Evolutionary conservation across 2,113 vertebrate species (phyloP).

Genomic region (Corythaixoides concolor): DNA sequence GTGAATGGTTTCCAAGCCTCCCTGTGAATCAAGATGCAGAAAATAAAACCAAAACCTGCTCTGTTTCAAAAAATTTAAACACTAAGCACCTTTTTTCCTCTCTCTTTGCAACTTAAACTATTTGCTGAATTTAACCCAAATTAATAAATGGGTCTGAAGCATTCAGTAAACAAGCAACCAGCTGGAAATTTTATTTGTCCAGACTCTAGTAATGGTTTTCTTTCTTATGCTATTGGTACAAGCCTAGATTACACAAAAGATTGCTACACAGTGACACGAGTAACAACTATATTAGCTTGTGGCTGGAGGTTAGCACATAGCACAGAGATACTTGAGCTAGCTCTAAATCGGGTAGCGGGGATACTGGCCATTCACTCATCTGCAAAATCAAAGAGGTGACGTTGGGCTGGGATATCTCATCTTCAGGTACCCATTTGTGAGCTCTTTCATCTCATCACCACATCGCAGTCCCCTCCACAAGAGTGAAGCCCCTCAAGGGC

Average conservation of each 20-base stretch:
- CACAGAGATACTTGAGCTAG: neutral
- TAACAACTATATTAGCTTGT: neutral
- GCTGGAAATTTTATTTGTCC: neutral
- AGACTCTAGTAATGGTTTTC: neutral
- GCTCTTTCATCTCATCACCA: neutral
- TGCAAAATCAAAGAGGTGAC: neutral
- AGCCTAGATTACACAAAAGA: neutral
- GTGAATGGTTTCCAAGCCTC: neutral
- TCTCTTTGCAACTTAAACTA: neutral
- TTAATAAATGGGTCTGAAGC: neutral
- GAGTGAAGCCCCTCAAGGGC: neutral
- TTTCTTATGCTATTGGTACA: neutral
- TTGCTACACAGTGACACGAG: neutral
- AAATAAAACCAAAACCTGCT: neutral
- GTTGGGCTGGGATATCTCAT: neutral
- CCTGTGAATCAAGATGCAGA: fast-evolving
- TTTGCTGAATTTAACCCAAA: neutral
- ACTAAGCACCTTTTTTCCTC: neutral
- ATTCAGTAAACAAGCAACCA: neutral
- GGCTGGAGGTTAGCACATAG: neutral
- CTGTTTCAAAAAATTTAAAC: neutral
- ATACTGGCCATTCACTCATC: neutral
- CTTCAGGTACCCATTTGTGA: neutral
- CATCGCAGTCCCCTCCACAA: neutral
- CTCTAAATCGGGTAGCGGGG: neutral